These are phyloP conservation scores for Corapipo altera DNA, from an alignment of 2,113 vertebrate species.

Conservation along the genomic window DNA sequence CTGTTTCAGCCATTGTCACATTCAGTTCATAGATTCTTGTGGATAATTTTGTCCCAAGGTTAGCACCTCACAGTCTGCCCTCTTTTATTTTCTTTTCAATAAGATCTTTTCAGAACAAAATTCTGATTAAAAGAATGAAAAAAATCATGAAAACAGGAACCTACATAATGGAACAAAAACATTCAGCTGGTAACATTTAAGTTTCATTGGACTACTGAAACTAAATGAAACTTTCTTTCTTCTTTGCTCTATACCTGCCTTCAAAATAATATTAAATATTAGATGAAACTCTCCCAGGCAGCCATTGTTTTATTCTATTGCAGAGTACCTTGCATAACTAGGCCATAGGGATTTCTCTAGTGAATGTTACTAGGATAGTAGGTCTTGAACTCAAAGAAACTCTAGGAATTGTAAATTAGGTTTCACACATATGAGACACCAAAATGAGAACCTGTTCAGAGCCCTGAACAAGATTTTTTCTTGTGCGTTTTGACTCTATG, in stretches of 20 bases:
- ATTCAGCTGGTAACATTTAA: not conserved
- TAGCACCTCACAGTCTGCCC: not conserved
- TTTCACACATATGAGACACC: not conserved
- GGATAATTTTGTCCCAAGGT: not conserved
- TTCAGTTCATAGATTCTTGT: not conserved
- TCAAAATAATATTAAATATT: not conserved
- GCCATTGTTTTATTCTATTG: not conserved
- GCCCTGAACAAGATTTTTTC: slow-evolving; percentile 20
- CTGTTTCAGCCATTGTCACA: not conserved
- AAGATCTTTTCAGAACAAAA: not conserved
- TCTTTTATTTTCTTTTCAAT: not conserved
- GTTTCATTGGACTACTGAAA: not conserved
- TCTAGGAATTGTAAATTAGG: slow-evolving; percentile 19
- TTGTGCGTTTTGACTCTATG: not conserved
- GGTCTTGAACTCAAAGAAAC: slow-evolving; percentile 17
- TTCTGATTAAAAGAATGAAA: not conserved
- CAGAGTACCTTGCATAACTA: not conserved
- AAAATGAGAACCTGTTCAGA: not conserved
- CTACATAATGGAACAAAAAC: not conserved
- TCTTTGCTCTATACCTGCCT: not conserved
- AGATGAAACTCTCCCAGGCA: not conserved
- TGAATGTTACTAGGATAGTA: not conserved
- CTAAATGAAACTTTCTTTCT: not conserved
- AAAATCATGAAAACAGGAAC: not conserved
- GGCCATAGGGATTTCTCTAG: not conserved